A percentile compares a stretch with the other conserved stretches of the same genome.
These are phyloP conservation scores for Potorous gilbertii DNA, from an alignment of 2,797 vertebrate genomes.

Conservation along the genomic window DNA sequence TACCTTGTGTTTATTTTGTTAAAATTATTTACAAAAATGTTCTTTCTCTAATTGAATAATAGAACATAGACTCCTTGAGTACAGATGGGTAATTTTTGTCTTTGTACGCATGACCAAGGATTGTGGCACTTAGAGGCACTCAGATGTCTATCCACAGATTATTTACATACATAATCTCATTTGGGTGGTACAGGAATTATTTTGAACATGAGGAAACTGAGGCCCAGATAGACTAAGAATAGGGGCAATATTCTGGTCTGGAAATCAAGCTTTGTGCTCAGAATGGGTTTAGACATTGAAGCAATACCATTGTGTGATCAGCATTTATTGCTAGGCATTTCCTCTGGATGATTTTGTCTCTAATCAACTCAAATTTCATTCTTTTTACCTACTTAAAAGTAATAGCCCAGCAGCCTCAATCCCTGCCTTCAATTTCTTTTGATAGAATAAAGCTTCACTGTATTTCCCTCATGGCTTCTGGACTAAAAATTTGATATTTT, in stretches of 20 bases:
- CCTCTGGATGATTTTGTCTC: neutral
- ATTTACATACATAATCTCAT: neutral
- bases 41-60: neutral
- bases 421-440: neutral
- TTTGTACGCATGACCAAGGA: neutral
- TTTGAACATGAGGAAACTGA: constrained; percentile 32
- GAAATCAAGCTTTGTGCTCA: neutral
- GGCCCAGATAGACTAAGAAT: neutral
- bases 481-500: neutral
- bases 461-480: constrained; percentile 5
- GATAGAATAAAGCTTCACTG: neutral
- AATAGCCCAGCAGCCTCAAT: neutral
- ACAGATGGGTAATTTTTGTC: neutral
- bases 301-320: neutral
- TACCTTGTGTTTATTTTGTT: neutral
- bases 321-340: neutral
- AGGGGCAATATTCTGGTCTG: neutral
- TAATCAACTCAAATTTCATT: neutral
- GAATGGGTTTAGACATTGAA: neutral
- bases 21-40: neutral
- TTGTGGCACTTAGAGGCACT: neutral
- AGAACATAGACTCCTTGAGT: neutral
- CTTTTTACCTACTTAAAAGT: neutral
- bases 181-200: neutral
- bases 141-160: neutral